Percentiles rank a stretch among this genome's conserved stretches.
Conservation (phyloP, 2,888 invertebrate genomes). For the Timema cristinae region DNA sequence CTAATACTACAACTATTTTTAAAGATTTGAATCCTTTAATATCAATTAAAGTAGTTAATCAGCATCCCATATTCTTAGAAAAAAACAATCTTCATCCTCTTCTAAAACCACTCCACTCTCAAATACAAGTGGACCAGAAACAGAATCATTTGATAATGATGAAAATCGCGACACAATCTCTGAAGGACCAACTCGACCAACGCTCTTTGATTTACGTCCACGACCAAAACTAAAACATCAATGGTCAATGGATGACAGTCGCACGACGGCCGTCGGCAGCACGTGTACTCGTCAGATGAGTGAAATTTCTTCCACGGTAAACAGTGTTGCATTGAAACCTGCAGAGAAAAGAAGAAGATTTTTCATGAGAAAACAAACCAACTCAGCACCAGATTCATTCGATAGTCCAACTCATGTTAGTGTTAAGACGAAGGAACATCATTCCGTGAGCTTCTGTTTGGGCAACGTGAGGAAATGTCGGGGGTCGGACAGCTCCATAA, state of each 20-base stretch:
- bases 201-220: constrained; percentile 24
- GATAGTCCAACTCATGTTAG: constrained; percentile 33
- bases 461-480: constrained; percentile 32
- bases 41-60: no score
- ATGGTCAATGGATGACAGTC: constrained; percentile 34
- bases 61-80: no score
- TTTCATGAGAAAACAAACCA: constrained; percentile 42
- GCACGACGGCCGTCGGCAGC: constrained; percentile 18
- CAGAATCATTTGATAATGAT: constrained; percentile 30
- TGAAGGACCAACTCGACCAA: constrained; percentile 27
- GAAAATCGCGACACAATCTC: constrained; percentile 30
- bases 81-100: no score
- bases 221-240: constrained; percentile 34
- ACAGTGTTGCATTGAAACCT: constrained; percentile 23
- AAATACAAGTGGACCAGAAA: constrained; percentile 17
- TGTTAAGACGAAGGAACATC: constrained; percentile 31
- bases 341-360: constrained; percentile 38
- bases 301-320: constrained; percentile 6
- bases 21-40: no score
- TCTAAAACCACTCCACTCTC: neutral
- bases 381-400: constrained; percentile 44
- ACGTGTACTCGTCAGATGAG: constrained; percentile 17
- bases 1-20: neutral
- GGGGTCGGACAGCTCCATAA: constrained; percentile 30
- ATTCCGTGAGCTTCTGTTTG: constrained; percentile 33